Evolutionary conservation across 2,797 vertebrate species (phyloP), one percentile per base, ranked within the genome.

Genomic region (Phoebastria nigripes): DNA sequence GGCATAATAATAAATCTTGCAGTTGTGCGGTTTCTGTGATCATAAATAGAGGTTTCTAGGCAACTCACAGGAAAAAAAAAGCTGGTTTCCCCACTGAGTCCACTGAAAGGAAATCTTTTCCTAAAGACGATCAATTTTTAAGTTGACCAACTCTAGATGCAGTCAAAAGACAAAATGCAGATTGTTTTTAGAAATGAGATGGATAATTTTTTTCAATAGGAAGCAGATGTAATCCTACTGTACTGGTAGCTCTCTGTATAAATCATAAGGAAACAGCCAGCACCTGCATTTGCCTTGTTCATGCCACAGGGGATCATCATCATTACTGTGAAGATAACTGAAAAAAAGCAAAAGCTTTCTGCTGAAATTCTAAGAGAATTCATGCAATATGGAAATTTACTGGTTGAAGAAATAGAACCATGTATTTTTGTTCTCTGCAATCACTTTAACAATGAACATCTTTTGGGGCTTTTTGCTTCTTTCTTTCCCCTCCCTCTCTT

Each of bases 271-370:
- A 95, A 96, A 96, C 37, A 97, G 81, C 63, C 79, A 87, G 82
- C 94, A 85, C 97, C 96, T 96, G 95, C 94, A 94, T 94, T 95
- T 97, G 93, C 92, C 86, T 97, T 97, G 67, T 93, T 96, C 86
- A 6, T 96, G 94, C 82, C 94, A 94, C 85, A 95, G 95, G 90
- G 88, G 31, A 94, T 92, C 91, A 96, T 90, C 89, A 89, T 90
- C 78, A 90, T 90, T 92, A 87, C 85, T 94, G 71, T 72, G 76
- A 92, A 96, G 82, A 93, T 87, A 95, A 94, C 85, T 83, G 90
- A 89, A 91, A 95, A 88, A 90, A 86, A 89, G 71, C 33, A 62
- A 84, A 88, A 96, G 82, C 74, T 89, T 96, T 95, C 74, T 92
- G 74, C 83, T 91, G 82, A 89, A 63, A 93, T 93, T 91, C 80